Percentiles rank a stretch among this genome's conserved stretches.
phyloP scores from a whole-genome alignment of 2,113 vertebrate genomes.

The Epinephelus moara region DNA sequence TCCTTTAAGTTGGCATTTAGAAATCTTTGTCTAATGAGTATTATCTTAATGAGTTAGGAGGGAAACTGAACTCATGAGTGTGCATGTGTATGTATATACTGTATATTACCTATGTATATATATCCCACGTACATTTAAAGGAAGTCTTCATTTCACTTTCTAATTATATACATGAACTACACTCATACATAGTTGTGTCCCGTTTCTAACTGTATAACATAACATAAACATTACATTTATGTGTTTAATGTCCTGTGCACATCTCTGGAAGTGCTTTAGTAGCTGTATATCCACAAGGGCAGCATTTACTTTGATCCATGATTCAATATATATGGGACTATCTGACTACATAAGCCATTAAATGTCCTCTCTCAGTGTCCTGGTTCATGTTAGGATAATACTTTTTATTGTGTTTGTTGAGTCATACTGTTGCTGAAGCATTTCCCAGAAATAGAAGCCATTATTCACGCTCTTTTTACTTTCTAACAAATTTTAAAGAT shows the following conservation, averaged over 20 bases:
- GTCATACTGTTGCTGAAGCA: slow-evolving; percentile 35
- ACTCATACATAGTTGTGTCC: not conserved
- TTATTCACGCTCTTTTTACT: slow-evolving; percentile 18
- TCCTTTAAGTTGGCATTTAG: not conserved
- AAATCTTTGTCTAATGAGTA: not conserved
- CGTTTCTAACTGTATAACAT: not conserved
- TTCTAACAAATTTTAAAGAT: slow-evolving; percentile 28
- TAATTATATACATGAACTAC: not conserved
- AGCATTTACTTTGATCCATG: not conserved
- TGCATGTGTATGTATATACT: too few species aligned
- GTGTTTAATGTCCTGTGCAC: not conserved
- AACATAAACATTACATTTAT: not conserved
- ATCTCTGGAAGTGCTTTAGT: not conserved
- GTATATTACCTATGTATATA: too few species aligned
- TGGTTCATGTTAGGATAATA: slow-evolving; percentile 27
- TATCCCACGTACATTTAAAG: too few species aligned
- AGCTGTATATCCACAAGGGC: not conserved
- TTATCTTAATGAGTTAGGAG: not conserved
- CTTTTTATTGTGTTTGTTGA: slow-evolving; percentile 26
- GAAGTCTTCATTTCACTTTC: not conserved
- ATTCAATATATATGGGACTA: not conserved
- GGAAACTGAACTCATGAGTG: not conserved
- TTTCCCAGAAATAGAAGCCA: slow-evolving; percentile 35
- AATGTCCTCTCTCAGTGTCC: not conserved
- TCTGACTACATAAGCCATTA: slow-evolving; percentile 8